A percentile compares a stretch with the other conserved stretches of the same genome.
phyloP scores from a whole-genome alignment of 2,888 invertebrate species.

The Heliothis peltigera region DNA sequence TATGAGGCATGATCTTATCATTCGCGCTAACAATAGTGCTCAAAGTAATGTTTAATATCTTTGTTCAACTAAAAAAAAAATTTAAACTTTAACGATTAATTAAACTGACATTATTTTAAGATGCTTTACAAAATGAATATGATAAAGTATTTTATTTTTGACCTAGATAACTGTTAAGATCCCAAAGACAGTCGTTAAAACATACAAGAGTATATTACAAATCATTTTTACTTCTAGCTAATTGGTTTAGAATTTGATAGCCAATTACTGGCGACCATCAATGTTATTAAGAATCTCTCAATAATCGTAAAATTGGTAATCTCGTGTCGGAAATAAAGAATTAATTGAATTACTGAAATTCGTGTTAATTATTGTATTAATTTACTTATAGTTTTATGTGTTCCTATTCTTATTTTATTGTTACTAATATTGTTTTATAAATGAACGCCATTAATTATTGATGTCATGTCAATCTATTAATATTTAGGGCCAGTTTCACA shows the following conservation, averaged over 20 bases:
- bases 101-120: no score
- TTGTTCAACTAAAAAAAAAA: no score
- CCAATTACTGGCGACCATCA: conserved; percentile 44
- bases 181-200: not conserved
- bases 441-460: not conserved
- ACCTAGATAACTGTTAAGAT: no score
- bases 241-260: conserved; percentile 46
- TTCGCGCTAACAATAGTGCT: no score
- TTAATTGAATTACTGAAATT: conserved; percentile 14
- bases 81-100: no score
- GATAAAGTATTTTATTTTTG: no score
- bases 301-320: conserved; percentile 26
- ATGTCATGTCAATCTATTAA: no score
- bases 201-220: conserved; percentile 37
- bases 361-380: conserved; percentile 10
- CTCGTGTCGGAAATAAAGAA: conserved; percentile 4
- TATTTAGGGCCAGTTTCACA: no score
- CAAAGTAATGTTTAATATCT: no score
- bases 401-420: not conserved
- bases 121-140: no score
- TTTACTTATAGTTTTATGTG: not conserved
- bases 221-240: conserved; percentile 38
- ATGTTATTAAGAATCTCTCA: conserved; percentile 49
- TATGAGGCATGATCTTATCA: no score
- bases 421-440: not conserved